phyloP scores from a whole-genome alignment of 2,797 vertebrate species.

The Lindbergichthys nudifrons region DNA sequence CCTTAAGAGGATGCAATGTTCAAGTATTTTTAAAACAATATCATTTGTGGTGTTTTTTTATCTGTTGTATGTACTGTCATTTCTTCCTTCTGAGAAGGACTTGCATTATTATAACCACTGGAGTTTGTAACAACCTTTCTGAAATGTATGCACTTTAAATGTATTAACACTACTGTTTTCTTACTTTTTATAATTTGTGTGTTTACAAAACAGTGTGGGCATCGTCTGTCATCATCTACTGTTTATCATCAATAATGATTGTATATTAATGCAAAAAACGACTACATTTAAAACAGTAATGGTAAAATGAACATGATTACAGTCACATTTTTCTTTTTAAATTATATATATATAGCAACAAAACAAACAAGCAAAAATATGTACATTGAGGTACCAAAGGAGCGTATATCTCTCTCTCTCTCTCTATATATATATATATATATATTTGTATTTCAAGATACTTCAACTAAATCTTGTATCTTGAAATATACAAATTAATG shows the following conservation, averaged over 20 bases:
- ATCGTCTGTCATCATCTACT: neutral
- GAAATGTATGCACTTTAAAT: conserved; percentile 67
- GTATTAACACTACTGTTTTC: conserved; percentile 30
- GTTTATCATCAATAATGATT: neutral
- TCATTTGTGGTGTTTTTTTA: conserved; percentile 12
- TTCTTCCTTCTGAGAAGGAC: conserved; percentile 80
- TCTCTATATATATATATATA: too few species aligned
- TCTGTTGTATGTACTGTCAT: neutral
- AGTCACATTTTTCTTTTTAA: neutral
- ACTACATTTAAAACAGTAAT: conserved; percentile 13
- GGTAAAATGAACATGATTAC: too few species aligned
- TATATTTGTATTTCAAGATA: too few species aligned
- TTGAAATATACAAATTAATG: neutral
- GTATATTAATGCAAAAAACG: conserved; percentile 7
- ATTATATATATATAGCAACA: neutral
- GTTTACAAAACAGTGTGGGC: neutral
- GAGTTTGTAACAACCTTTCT: conserved; percentile 12
- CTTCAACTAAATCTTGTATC: neutral
- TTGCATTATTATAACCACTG: conserved; percentile 38
- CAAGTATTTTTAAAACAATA: conserved; percentile 33
- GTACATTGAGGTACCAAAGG: too few species aligned
- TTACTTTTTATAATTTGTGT: conserved; percentile 15
- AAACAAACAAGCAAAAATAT: too few species aligned
- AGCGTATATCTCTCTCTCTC: too few species aligned
- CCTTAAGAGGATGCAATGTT: neutral